Evolutionary conservation across 2,797 vertebrate species (phyloP), one percentile per base, ranked within the genome.

Genomic region (Percopsis omiscomaycus): DNA sequence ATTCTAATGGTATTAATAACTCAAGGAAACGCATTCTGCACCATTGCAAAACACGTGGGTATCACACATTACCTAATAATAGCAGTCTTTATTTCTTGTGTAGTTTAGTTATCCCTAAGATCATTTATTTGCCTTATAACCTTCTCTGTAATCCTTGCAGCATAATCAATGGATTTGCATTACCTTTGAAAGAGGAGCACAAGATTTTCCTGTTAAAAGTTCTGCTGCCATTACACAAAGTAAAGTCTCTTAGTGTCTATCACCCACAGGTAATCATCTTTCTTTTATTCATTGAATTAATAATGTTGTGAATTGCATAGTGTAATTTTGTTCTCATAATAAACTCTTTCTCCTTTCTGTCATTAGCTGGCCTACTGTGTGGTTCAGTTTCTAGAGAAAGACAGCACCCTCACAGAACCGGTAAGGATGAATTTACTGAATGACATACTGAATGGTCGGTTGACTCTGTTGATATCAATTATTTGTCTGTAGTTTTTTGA

Each of bases 101-200:
- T 9, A 42, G 37, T 2, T 42, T 6, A 8, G 37, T 42, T 42
- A 42, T 13, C 15, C 46, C 29, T 50, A 22, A 37, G 8, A 54
- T 4, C 11, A 11, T 47, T 47, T 11, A 4, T 30, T 12, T 49
- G n/a, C 47, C 22, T 60, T n/a, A 61, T 70, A 27, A 52, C 1
- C 1, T 0, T 10, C 0, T 58, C 29, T 74, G 5, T 71, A 1
- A 72, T 2, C 61, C 52, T 86, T 69, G 0, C 91, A 99, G 98
- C 87, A 99, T 99, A 92, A 99, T 99, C 85, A 99, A 99, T 80
- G 98, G 98, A 56, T 99, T 99, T 92, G 98, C 98, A 82, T 96
- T 99, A 90, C 98, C 98, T 37, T 92, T 99, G 66, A 99, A 99
- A 93, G 97, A 99, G 91, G 97, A 99, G 92, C 97, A 99, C 95